Conservation (phyloP, 2,888 invertebrate species). For the Macroteleia sp. region DNA sequence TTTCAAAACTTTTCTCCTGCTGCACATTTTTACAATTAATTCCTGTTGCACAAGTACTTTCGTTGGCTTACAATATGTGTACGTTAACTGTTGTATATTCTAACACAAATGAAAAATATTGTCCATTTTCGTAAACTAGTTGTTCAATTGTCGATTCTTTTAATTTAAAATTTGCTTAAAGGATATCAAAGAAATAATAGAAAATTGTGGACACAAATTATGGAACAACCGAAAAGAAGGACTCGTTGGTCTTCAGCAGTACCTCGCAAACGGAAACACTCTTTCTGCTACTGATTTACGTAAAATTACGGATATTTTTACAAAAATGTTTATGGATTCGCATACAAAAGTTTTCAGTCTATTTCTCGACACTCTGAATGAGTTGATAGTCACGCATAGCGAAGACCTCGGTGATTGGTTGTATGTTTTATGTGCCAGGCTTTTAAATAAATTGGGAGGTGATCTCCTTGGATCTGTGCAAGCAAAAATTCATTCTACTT, state of each 20-base stretch:
- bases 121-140: too few species aligned
- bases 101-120: too few species aligned
- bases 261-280: conserved; percentile 88
- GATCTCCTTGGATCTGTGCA: conserved; percentile 96
- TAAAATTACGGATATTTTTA: conserved; percentile 95
- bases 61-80: too few species aligned
- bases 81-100: too few species aligned
- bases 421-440: conserved; percentile 93
- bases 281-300: conserved; percentile 89
- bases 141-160: too few species aligned
- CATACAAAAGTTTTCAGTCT: conserved; percentile 97
- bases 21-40: too few species aligned
- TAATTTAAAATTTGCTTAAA: too few species aligned
- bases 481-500: conserved; percentile 93
- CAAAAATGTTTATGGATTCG: conserved; percentile 98
- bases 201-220: conserved; percentile 93
- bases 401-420: conserved; percentile 96
- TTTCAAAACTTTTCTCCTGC: too few species aligned
- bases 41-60: too few species aligned
- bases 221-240: conserved; percentile 99
- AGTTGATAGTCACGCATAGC: conserved; percentile 93
- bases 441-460: conserved; percentile 94
- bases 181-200: conserved; percentile 94
- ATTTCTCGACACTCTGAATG: conserved; percentile 96
- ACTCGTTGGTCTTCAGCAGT: conserved; percentile 90